Evolutionary conservation across 2,797 vertebrate genomes (phyloP).

Genomic region (Sebastes iracundus): DNA sequence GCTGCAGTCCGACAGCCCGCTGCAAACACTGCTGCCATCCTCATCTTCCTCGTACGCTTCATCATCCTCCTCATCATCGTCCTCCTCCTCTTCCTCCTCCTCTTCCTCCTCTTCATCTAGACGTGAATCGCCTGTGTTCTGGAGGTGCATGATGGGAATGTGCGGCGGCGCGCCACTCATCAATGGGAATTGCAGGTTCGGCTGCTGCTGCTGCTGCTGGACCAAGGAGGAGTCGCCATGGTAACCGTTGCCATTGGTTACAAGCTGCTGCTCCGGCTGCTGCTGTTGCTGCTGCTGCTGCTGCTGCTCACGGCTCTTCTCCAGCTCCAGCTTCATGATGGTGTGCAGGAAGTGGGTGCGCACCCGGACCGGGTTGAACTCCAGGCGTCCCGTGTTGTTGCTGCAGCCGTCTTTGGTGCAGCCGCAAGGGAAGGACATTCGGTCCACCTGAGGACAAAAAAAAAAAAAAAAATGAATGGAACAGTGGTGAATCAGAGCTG

Average conservation of each 20-base stretch:
- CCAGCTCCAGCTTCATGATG: slow-evolving; percentile 96
- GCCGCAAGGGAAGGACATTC: slow-evolving; percentile 96
- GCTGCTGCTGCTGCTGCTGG: slow-evolving; percentile 72
- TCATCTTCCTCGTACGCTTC: slow-evolving; percentile 79
- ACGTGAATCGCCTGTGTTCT: slow-evolving; percentile 46
- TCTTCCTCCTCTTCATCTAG: slow-evolving; percentile 79
- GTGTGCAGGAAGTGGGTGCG: slow-evolving; percentile 98
- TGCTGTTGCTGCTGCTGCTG: slow-evolving; percentile 82
- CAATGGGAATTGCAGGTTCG: slow-evolving; percentile 86
- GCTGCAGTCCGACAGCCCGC: slow-evolving; percentile 93
- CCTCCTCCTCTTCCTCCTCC: slow-evolving; percentile 84
- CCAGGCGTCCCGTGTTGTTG: slow-evolving; percentile 92
- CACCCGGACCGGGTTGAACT: slow-evolving; percentile 96
- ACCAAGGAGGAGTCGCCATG: slow-evolving; percentile 87
- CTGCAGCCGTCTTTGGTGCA: slow-evolving; percentile 95
- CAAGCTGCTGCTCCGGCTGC: slow-evolving; percentile 87
- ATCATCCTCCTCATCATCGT: slow-evolving; percentile 80
- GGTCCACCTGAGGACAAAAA: slow-evolving; percentile 87
- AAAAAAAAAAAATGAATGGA: background rate
- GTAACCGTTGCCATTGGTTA: slow-evolving; percentile 89
- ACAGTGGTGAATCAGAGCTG: background rate
- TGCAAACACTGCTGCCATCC: slow-evolving; percentile 93
- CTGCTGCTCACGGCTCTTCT: slow-evolving; percentile 91
- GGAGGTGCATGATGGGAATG: slow-evolving; percentile 87
- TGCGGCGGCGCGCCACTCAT: slow-evolving; percentile 84